These are phyloP conservation scores for Notodonta dromedarius DNA, from an alignment of 2,888 invertebrate species.

Conservation along the genomic window DNA sequence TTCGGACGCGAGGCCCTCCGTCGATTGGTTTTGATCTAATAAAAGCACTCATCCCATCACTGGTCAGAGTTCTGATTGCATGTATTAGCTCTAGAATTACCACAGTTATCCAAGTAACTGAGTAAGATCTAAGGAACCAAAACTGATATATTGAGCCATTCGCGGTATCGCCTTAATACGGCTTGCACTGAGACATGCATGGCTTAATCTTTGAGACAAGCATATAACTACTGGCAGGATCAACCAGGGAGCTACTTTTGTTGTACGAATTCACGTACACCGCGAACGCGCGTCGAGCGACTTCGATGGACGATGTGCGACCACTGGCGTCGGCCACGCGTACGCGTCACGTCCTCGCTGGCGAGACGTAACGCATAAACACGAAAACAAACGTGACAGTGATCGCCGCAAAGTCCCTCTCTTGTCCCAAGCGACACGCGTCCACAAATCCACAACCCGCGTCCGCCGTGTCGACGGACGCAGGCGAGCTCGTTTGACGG, in stretches of 20 bases:
- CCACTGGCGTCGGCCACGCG: too few species aligned
- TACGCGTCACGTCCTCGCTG: too few species aligned
- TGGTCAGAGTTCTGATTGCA: slow-evolving; percentile 77
- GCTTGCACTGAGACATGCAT: slow-evolving; percentile 87
- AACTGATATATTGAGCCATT: slow-evolving; percentile 86
- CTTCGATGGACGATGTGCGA: too few species aligned
- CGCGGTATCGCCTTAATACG: slow-evolving; percentile 82
- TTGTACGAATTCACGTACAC: neutral
- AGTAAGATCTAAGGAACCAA: slow-evolving; percentile 65
- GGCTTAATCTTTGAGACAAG: slow-evolving; percentile 84
- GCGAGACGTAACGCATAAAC: too few species aligned
- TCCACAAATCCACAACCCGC: too few species aligned
- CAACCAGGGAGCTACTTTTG: slow-evolving; percentile 69
- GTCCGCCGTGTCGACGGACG: neutral
- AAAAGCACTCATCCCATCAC: slow-evolving; percentile 73
- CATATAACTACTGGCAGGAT: slow-evolving; percentile 86
- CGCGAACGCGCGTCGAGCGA: neutral
- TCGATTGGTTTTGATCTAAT: slow-evolving; percentile 69
- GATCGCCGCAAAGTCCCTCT: too few species aligned
- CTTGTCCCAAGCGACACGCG: too few species aligned
- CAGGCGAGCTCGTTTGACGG: too few species aligned
- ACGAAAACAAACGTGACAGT: too few species aligned
- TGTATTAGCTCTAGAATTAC: slow-evolving; percentile 82
- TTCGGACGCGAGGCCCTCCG: slow-evolving; percentile 59
- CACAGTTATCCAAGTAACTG: slow-evolving; percentile 83